Percentiles rank a stretch among this genome's conserved stretches.
phyloP scores from a whole-genome alignment of 2,113 vertebrate genomes.

The Pionites leucogaster region DNA sequence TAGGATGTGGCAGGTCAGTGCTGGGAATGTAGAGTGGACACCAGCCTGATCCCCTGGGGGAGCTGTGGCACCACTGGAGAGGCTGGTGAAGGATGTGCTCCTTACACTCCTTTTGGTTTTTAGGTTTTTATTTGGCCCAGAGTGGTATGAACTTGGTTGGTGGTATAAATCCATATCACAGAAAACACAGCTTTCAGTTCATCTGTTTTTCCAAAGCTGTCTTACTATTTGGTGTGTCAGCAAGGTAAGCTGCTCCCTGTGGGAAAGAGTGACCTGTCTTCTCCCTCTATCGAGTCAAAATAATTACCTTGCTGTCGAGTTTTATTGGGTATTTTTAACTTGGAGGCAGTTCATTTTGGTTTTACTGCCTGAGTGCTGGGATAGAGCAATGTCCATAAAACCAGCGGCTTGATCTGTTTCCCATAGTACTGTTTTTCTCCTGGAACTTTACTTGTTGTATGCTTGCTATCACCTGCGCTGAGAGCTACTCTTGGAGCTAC shows the following conservation, averaged over 20 bases:
- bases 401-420: background rate
- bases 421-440: background rate
- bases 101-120: background rate
- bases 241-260: background rate
- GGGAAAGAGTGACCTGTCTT: background rate
- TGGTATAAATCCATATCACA: background rate
- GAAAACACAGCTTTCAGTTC: background rate
- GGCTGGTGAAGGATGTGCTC: background rate
- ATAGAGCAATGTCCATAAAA: background rate
- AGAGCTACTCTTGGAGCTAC: background rate
- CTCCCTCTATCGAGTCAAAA: background rate
- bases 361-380: constrained; percentile 9
- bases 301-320: background rate
- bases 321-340: constrained; percentile 30
- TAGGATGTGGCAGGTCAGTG: background rate
- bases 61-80: constrained; percentile 13
- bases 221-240: background rate
- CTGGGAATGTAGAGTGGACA: background rate
- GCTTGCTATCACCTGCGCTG: background rate
- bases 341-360: constrained; percentile 3
- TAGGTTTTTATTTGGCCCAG: background rate
- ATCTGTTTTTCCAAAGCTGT: background rate
- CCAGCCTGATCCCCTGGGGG: background rate
- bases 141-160: background rate
- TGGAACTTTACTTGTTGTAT: background rate